Evolutionary conservation across 92 coral and sea anemone species (phyloP).

Genomic region (Isaurus tuberculatus): DNA sequence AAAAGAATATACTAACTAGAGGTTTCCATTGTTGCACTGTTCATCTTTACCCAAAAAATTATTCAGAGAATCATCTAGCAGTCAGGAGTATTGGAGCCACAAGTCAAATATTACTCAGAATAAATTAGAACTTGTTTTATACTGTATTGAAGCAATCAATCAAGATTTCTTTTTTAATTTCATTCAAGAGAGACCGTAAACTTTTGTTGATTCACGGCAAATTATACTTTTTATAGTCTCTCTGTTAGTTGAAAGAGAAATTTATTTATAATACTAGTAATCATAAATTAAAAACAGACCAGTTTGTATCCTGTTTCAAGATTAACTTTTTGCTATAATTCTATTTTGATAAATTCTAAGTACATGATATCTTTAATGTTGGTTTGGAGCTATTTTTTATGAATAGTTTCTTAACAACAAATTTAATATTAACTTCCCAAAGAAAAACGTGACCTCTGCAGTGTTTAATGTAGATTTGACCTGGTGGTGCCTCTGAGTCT

Average conservation of each 20-base stretch:
- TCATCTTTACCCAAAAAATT: too few relatives aligned
- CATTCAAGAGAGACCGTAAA: neutral
- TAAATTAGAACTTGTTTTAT: neutral
- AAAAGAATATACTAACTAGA: too few relatives aligned
- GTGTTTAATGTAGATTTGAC: neutral
- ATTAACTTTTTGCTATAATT: too few relatives aligned
- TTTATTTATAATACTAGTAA: too few relatives aligned
- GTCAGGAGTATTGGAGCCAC: too few relatives aligned
- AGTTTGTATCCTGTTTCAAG: neutral
- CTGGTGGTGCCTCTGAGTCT: constrained; percentile 26
- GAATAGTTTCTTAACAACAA: neutral
- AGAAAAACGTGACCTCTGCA: neutral
- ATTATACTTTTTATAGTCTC: neutral
- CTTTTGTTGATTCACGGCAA: neutral
- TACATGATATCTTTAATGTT: too few relatives aligned
- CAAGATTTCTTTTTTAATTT: neutral
- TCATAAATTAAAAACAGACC: too few relatives aligned
- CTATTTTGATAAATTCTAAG: too few relatives aligned
- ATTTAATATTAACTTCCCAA: neutral
- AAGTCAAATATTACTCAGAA: neutral
- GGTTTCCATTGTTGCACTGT: neutral
- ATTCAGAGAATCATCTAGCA: too few relatives aligned
- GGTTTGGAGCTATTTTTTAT: neutral
- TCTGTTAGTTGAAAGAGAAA: too few relatives aligned
- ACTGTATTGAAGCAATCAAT: neutral